These are phyloP conservation scores for Drosophila gunungcola DNA, from an alignment of 1,140 invertebrate genomes.

Conservation along the genomic window DNA sequence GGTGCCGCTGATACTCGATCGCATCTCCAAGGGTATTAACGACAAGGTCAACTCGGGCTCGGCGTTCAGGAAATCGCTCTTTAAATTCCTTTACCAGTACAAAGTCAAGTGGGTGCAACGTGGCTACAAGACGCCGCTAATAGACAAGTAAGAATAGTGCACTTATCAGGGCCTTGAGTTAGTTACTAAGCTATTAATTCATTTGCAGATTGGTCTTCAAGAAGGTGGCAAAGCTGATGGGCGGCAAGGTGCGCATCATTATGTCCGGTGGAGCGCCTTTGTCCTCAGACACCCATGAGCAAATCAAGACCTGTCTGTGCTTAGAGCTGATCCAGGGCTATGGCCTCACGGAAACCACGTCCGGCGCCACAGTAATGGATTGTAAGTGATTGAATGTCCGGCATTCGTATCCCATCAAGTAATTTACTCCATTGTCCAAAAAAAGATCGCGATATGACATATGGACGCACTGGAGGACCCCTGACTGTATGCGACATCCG, in stretches of 20 bases:
- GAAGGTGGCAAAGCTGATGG: constrained; percentile 92
- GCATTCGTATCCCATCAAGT: neutral
- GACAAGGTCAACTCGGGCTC: constrained; percentile 94
- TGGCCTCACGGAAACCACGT: constrained; percentile 98
- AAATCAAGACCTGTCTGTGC: constrained; percentile 97
- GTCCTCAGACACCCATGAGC: constrained; percentile 97
- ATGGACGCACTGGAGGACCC: constrained; percentile 95
- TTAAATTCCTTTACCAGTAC: constrained; percentile 96
- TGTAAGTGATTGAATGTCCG: constrained; percentile 85
- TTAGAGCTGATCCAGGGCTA: constrained; percentile 97
- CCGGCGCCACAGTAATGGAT: constrained; percentile 95
- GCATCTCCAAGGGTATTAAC: constrained; percentile 97
- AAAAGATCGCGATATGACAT: constrained; percentile 78
- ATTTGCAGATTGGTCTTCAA: constrained; percentile 88
- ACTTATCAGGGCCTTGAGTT: neutral
- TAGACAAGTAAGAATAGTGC: constrained; percentile 87
- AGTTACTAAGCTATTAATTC: neutral
- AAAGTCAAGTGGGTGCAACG: constrained; percentile 93
- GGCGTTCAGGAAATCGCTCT: constrained; percentile 90
- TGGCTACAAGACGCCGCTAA: constrained; percentile 93
- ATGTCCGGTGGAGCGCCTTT: constrained; percentile 97
- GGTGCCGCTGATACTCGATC: constrained; percentile 97
- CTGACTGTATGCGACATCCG: constrained; percentile 93
- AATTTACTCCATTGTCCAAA: neutral
- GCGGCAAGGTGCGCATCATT: constrained; percentile 94